A percentile compares a stretch with the other conserved stretches of the same genome.
Evolutionary conservation across 2,888 invertebrate genomes (phyloP).

Genomic region (Eudasyphora cyanicolor): DNA sequence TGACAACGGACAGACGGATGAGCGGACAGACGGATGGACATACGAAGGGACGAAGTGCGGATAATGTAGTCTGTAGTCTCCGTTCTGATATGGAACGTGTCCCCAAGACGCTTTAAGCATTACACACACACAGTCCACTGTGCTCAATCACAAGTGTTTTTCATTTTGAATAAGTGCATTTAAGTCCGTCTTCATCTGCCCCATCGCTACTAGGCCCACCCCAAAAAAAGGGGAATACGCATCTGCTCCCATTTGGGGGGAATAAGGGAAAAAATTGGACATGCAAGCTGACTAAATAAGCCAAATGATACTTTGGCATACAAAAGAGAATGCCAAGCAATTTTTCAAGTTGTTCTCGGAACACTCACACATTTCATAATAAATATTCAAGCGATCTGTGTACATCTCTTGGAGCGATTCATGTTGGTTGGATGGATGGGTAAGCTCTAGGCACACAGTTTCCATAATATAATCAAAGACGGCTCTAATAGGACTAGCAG

Average conservation of each 20-base stretch:
- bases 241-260: too few relatives aligned
- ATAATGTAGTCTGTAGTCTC: neutral
- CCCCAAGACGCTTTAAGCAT: conserved; percentile 13
- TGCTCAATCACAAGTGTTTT: neutral
- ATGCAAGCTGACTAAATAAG: neutral
- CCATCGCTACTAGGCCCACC: too few relatives aligned
- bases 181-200: neutral
- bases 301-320: conserved; percentile 8
- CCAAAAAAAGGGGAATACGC: too few relatives aligned
- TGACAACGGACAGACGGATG: neutral
- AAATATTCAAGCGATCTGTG: neutral
- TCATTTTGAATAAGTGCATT: neutral
- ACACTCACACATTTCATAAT: neutral
- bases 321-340: neutral
- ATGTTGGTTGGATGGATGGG: neutral
- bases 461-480: neutral
- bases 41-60: neutral
- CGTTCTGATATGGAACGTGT: neutral
- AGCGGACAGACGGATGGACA: neutral
- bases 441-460: neutral
- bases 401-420: too few relatives aligned
- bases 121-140: neutral
- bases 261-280: too few relatives aligned
- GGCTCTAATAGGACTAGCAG: neutral
- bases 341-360: conserved; percentile 3